phyloP scores from a whole-genome alignment of 2,113 vertebrate species.

The Mormyrus lacerda region DNA sequence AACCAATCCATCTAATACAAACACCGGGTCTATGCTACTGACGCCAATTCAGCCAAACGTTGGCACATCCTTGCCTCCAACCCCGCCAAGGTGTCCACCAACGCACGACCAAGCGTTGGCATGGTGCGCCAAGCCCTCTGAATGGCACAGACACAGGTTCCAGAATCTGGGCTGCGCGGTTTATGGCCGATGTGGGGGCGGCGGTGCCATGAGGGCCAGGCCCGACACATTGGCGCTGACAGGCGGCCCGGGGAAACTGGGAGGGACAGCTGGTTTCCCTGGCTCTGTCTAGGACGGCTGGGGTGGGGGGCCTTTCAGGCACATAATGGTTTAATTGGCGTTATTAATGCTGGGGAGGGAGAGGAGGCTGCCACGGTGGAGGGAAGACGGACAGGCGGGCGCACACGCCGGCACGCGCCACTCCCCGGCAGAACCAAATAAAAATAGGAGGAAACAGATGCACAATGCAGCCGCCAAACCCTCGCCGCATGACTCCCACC shows the following conservation, averaged over 20 bases:
- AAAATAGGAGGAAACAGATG: neutral
- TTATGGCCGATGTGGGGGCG: neutral
- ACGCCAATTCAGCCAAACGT: neutral
- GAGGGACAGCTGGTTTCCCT: constrained; percentile 27
- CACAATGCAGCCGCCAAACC: neutral
- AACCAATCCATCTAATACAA: neutral
- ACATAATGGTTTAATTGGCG: constrained; percentile 59
- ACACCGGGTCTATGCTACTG: neutral
- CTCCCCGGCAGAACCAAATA: neutral
- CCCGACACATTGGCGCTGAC: neutral
- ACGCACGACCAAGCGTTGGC: neutral
- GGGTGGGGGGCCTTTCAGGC: constrained; percentile 42
- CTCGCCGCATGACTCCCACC: neutral
- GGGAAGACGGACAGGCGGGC: neutral
- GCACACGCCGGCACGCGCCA: neutral
- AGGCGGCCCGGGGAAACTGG: constrained; percentile 29
- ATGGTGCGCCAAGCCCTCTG: neutral
- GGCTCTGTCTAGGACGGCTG: constrained; percentile 23
- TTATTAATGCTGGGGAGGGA: constrained; percentile 40
- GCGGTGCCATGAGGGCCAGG: neutral
- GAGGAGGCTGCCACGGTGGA: neutral
- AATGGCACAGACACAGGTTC: neutral
- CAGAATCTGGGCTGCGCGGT: neutral
- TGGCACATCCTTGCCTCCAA: neutral
- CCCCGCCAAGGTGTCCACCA: neutral